Conservation (phyloP, 2,888 invertebrate genomes). For the Lasioglossum zephyrum region DNA sequence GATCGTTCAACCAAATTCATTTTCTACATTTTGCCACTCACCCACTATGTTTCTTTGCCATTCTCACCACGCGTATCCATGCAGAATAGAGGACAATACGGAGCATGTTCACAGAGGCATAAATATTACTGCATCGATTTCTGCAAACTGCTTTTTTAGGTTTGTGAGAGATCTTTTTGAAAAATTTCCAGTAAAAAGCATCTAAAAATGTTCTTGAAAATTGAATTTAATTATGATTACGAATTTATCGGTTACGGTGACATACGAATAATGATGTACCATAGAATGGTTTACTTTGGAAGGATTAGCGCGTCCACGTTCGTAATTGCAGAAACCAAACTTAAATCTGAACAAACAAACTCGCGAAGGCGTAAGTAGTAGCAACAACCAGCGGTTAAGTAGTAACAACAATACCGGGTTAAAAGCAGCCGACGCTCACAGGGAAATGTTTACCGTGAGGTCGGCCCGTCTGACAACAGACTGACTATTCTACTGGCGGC, state of each 20-base stretch:
- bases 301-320: slow-evolving; percentile 52
- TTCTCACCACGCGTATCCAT: too few relatives aligned
- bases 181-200: too few relatives aligned
- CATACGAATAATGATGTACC: background rate
- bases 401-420: slow-evolving; percentile 69
- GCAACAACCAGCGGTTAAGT: slow-evolving; percentile 69
- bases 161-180: too few relatives aligned
- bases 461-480: slow-evolving; percentile 54
- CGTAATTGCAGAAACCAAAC: slow-evolving; percentile 68
- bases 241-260: background rate
- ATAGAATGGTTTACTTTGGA: slow-evolving; percentile 43
- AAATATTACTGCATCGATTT: background rate
- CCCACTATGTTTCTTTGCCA: too few relatives aligned
- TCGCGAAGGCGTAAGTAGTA: slow-evolving; percentile 66
- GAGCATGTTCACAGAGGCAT: background rate
- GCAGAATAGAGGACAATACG: too few relatives aligned
- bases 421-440: slow-evolving; percentile 32
- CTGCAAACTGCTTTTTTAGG: background rate
- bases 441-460: slow-evolving; percentile 57
- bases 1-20: too few relatives aligned
- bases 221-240: background rate
- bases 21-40: too few relatives aligned
- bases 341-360: slow-evolving; percentile 50
- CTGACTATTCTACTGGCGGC: slow-evolving; percentile 45
- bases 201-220: background rate